Evolutionary conservation across 2,113 vertebrate species (phyloP).

Genomic region (Spilogale gracilis): DNA sequence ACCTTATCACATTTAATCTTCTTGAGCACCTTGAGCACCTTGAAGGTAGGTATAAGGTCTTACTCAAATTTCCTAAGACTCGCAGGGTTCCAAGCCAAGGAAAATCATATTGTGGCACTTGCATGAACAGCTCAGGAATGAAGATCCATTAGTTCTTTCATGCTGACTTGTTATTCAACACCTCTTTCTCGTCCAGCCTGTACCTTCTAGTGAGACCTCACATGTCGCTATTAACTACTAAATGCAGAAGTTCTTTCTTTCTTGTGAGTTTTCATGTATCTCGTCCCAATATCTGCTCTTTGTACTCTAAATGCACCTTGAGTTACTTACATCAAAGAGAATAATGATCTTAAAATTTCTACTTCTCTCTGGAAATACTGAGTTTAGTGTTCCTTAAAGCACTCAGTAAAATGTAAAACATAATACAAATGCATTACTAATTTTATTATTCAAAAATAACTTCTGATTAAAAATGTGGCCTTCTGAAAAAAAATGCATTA

Average conservation of each 20-base stretch:
- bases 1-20: background rate
- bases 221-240: background rate
- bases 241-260: background rate
- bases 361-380: background rate
- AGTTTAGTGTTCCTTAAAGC: background rate
- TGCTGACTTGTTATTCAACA: background rate
- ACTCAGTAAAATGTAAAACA: background rate
- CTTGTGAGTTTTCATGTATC: background rate
- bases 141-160: background rate
- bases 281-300: background rate
- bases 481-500: background rate
- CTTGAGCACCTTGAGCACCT: background rate
- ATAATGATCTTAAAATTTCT: background rate
- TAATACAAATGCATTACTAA: background rate
- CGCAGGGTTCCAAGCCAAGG: background rate
- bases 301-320: background rate
- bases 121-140: background rate
- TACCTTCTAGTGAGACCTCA: background rate
- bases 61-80: background rate
- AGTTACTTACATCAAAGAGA: background rate
- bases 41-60: background rate
- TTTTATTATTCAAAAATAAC: background rate
- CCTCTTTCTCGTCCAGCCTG: background rate
- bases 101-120: background rate
- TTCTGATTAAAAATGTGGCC: background rate